Percentiles rank a stretch among this genome's conserved stretches.
phyloP scores from a whole-genome alignment of 2,797 vertebrate species.

The Acomys russatus region DNA sequence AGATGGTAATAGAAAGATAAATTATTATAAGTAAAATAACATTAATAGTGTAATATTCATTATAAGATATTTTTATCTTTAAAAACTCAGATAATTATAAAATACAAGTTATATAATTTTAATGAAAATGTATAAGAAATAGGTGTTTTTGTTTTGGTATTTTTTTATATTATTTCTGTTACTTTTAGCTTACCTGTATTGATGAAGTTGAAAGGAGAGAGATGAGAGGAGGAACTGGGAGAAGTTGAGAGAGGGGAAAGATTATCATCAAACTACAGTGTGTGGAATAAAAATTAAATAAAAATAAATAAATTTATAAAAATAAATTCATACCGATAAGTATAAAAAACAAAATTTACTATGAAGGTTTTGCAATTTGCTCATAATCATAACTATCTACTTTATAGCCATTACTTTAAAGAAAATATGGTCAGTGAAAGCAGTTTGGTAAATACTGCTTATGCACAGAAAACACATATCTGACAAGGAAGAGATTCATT shows the following conservation, averaged over 20 bases:
- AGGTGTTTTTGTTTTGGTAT: background rate
- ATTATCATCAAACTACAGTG: background rate
- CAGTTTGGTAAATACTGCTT: background rate
- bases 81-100: background rate
- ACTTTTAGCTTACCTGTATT: background rate
- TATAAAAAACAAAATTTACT: constrained; percentile 2
- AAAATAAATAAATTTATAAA: background rate
- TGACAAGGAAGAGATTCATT: background rate
- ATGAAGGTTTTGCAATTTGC: background rate
- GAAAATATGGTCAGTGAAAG: constrained; percentile 4
- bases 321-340: constrained; percentile 15
- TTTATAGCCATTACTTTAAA: background rate
- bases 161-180: background rate
- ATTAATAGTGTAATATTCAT: background rate
- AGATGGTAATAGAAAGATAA: background rate
- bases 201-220: background rate
- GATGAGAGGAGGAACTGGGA: background rate
- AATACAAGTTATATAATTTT: constrained; percentile 36
- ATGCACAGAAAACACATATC: background rate
- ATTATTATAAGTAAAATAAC: background rate
- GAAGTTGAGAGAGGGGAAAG: background rate
- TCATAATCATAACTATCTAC: background rate
- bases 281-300: background rate
- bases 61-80: constrained; percentile 28
- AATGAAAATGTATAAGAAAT: background rate